Percentiles rank a stretch among this genome's conserved stretches.
Evolutionary conservation across 2,797 vertebrate genomes (phyloP).

Genomic region (Okamejei kenojei): DNA sequence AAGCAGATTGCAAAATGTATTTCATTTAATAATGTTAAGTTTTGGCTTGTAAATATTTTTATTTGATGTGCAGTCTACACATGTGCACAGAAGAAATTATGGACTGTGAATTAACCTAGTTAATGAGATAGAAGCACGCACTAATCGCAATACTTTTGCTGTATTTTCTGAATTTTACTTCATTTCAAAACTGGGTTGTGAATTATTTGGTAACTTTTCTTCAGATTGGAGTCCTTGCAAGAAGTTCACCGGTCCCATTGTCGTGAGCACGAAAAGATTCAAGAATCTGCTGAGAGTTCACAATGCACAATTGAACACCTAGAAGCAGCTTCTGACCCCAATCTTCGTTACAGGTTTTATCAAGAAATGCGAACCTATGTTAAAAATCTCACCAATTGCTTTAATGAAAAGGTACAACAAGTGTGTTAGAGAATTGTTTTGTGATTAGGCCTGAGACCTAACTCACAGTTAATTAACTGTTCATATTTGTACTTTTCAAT

Average conservation of each 20-base stretch:
- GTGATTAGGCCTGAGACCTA: background rate
- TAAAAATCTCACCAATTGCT: constrained; percentile 80
- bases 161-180: background rate
- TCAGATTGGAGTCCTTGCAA: constrained; percentile 70
- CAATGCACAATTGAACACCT: constrained; percentile 62
- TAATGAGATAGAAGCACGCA: background rate
- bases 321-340: constrained; percentile 60
- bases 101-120: background rate
- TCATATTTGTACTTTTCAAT: background rate
- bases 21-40: background rate
- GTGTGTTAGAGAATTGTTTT: background rate
- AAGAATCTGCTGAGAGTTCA: constrained; percentile 64
- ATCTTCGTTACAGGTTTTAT: constrained; percentile 74
- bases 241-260: constrained; percentile 74
- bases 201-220: constrained; percentile 30
- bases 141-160: background rate
- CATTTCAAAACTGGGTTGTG: background rate
- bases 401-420: constrained; percentile 76
- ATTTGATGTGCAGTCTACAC: background rate
- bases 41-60: background rate
- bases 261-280: constrained; percentile 71
- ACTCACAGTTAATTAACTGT: background rate
- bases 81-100: background rate
- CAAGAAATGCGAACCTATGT: constrained; percentile 69
- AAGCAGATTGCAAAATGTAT: background rate